Evolutionary conservation across 2,888 invertebrate genomes (phyloP).

Genomic region (Watsonalla binaria): DNA sequence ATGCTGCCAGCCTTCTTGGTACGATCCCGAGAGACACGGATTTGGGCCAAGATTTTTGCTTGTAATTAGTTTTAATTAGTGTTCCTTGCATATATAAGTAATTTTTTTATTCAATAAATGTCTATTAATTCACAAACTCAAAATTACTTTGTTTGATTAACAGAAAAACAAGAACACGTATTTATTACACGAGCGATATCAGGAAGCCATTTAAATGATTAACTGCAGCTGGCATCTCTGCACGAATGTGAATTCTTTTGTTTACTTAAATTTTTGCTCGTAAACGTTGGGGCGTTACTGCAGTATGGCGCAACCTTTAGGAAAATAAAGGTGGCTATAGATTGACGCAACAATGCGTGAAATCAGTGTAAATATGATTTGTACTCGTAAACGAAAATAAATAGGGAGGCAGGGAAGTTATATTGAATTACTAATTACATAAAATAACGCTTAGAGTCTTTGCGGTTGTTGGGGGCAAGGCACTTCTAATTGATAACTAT

Average conservation of each 20-base stretch:
- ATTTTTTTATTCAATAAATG: too few species aligned
- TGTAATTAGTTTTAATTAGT: too few species aligned
- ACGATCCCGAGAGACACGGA: too few species aligned
- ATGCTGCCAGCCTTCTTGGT: too few species aligned
- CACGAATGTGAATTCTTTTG: not conserved
- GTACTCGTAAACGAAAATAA: slow-evolving; percentile 30
- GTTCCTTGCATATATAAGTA: too few species aligned
- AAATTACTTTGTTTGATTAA: too few species aligned
- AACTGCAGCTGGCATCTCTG: not conserved
- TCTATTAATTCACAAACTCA: too few species aligned
- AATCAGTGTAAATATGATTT: slow-evolving; percentile 43
- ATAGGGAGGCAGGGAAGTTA: slow-evolving; percentile 22
- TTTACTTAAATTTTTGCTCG: not conserved
- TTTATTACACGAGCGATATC: too few species aligned
- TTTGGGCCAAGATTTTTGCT: too few species aligned
- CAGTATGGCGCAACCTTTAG: not conserved
- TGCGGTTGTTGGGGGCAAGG: not conserved
- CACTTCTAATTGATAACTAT: too few species aligned
- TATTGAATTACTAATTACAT: slow-evolving; percentile 36
- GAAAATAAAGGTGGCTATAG: not conserved
- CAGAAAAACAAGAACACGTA: too few species aligned
- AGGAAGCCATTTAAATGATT: too few species aligned
- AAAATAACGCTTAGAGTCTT: not conserved
- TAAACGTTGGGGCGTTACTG: not conserved
- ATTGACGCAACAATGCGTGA: slow-evolving; percentile 33